Evolutionary conservation across 2,113 vertebrate genomes (phyloP), one percentile per base, ranked within the genome.

Genomic region (Anguilla rostrata): DNA sequence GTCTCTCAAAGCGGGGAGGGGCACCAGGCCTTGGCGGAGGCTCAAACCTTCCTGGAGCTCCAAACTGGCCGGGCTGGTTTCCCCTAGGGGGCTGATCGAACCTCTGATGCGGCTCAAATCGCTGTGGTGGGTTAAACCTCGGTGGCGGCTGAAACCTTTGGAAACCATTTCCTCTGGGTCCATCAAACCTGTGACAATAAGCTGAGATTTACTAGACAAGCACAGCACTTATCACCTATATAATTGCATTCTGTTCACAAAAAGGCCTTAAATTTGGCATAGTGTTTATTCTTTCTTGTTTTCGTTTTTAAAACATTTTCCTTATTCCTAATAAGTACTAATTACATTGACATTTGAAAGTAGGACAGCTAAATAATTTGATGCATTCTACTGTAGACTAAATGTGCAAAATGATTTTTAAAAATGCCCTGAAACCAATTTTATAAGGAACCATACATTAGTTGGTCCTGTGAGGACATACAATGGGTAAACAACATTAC

Each of bases 131-230:
- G 84, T 92, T 90, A 85, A 92, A 96, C 40, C 92, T 94, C 89
- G 39, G 49, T 49, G 91, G 92, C 22, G 90, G 91, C 60, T 92
- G 89, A 93, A 96, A 97, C 92, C 94, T 94, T 84, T 92, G 92
- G 78, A 94, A 92, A 2, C 91, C 92, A 88, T 92, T 96, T 92
- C 94, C 95, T 88, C 92, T 95, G 85, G 97, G 95, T 84, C 95
- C 96, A 90, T 98, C 97, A 95, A 98, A 97, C 87, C 97, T 98
- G 90, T 89, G 89, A 26, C 14, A 87, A 53, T n/a, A 34, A 75
- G 78, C 39, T n/a, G 43, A 11, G 16, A 84, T 14, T 18, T 63
- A 11, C 11, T 18, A 34, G 41, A 78, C n/a, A 82, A 63, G 8
- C 40, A 43, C 49, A 41, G 34, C 34, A 6, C 16, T 12, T 82